Evolutionary conservation across 1,140 invertebrate genomes (phyloP).

Genomic region (Platorchestia sp.): DNA sequence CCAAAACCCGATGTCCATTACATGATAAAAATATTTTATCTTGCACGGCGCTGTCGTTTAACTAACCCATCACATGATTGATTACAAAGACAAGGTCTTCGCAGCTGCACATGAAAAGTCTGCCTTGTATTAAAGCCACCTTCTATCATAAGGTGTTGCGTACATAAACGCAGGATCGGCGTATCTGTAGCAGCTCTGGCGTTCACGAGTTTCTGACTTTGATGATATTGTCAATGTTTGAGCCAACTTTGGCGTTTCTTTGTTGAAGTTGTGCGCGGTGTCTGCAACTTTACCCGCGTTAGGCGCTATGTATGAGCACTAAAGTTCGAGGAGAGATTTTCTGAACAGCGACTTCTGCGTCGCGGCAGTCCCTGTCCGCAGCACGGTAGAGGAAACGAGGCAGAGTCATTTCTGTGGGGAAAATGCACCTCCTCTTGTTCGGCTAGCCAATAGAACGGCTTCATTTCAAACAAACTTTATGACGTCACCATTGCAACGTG

Average conservation of each 20-base stretch:
- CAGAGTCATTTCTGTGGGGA: no score
- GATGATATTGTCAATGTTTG: constrained; percentile 20
- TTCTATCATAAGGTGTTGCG: not conserved
- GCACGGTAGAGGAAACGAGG: no score
- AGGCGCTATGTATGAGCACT: not conserved
- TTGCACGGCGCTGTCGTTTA: no score
- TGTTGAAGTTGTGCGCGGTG: constrained; percentile 17
- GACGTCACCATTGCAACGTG: no score
- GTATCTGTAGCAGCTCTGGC: not conserved
- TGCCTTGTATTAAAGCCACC: not conserved
- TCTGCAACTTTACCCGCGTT: not conserved
- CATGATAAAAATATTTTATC: no score
- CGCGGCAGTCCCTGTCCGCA: not conserved
- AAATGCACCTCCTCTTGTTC: no score
- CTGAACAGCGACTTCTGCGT: not conserved
- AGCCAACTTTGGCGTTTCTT: not conserved
- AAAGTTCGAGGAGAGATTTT: not conserved
- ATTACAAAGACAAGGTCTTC: no score
- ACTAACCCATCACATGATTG: no score
- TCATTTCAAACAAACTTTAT: no score
- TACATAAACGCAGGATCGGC: not conserved
- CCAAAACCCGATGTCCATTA: no score
- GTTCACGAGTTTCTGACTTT: not conserved
- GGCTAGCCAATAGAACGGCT: no score
- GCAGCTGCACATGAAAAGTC: not conserved